Evolutionary conservation across 2,113 vertebrate species (phyloP).

Genomic region (Isichthys henryi): DNA sequence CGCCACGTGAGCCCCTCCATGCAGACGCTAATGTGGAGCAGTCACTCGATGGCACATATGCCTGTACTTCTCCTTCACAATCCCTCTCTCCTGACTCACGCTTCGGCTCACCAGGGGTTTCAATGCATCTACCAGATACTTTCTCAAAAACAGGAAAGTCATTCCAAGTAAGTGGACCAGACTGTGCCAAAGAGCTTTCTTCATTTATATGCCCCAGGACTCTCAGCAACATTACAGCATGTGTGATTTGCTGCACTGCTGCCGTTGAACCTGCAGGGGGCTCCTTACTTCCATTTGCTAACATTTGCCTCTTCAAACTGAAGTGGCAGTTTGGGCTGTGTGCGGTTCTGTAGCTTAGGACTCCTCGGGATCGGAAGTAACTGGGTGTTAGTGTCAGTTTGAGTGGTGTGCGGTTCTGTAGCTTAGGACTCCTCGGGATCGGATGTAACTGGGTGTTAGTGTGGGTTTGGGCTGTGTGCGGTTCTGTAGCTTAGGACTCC

Average conservation of each 20-base stretch:
- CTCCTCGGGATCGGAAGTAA: not conserved
- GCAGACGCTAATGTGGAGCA: not conserved
- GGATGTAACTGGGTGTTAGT: not conserved
- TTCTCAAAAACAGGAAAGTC: slow-evolving; percentile 18
- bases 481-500: not conserved
- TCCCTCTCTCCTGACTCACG: not conserved
- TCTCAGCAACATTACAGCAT: not conserved
- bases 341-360: not conserved
- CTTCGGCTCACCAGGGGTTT: slow-evolving; percentile 15
- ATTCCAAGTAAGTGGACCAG: slow-evolving; percentile 9
- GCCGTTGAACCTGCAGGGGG: not conserved
- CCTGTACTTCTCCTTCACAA: not conserved
- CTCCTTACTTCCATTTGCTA: not conserved
- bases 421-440: not conserved
- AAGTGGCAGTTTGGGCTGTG: not conserved
- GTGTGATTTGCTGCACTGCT: not conserved
- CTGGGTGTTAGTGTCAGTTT: not conserved
- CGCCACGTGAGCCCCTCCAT: not conserved
- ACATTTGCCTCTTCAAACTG: not conserved
- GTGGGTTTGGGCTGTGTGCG: not conserved
- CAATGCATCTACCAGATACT: slow-evolving; percentile 32
- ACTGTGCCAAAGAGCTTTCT: slow-evolving; percentile 17
- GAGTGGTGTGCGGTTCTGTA: no score
- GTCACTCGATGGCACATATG: not conserved
- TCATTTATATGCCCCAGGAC: slow-evolving; percentile 21